A percentile compares a stretch with the other conserved stretches of the same genome.
phyloP scores from a whole-genome alignment of 2,113 vertebrate genomes.

The Podocnemis expansa region DNA sequence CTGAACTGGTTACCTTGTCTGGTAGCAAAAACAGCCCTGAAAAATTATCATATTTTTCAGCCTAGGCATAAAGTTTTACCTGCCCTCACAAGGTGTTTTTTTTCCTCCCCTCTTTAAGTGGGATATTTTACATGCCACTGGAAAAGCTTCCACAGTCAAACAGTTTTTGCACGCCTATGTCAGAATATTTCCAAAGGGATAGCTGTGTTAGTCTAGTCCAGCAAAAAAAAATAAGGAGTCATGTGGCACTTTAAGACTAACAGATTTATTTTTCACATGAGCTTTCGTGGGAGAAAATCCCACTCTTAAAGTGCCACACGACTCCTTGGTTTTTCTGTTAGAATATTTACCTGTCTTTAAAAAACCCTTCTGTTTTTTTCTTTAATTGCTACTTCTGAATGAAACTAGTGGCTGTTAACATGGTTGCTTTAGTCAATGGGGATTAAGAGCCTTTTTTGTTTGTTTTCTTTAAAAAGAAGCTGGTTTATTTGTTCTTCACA shows the following conservation, averaged over 20 bases:
- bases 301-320: too few species aligned
- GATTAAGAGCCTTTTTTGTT: slow-evolving; percentile 9
- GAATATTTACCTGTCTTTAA: slow-evolving; percentile 11
- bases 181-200: slow-evolving; percentile 30
- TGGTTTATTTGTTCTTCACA: not conserved
- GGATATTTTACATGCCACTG: not conserved
- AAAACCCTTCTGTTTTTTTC: not conserved
- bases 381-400: not conserved
- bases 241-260: too few species aligned
- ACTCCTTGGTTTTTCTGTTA: too few species aligned
- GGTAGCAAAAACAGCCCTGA: not conserved
- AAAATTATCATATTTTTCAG: not conserved
- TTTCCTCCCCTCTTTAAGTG: not conserved
- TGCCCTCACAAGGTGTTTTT: not conserved
- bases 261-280: too few species aligned
- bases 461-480: not conserved
- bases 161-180: not conserved
- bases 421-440: slow-evolving; percentile 44
- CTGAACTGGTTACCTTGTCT: not conserved
- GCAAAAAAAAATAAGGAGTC: too few species aligned
- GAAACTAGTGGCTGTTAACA: slow-evolving; percentile 26
- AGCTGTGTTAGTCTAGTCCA: too few species aligned
- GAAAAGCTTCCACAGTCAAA: not conserved
- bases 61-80: not conserved
- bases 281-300: too few species aligned